A percentile compares a stretch with the other conserved stretches of the same genome.
These are phyloP conservation scores for Pachliopta kotzebuea DNA, from an alignment of 2,888 invertebrate species.

Conservation along the genomic window DNA sequence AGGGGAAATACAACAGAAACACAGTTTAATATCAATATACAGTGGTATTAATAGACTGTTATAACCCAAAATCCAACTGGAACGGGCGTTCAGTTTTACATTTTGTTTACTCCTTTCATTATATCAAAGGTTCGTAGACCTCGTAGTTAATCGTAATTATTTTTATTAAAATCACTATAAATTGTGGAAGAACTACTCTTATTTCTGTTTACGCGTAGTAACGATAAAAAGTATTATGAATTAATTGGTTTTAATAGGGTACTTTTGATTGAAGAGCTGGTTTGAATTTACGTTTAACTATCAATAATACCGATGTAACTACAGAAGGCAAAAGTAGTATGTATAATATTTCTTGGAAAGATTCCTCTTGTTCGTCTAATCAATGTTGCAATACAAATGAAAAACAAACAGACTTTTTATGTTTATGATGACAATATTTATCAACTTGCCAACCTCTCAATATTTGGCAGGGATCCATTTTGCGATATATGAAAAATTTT, in stretches of 20 bases:
- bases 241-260: no score
- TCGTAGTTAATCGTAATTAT: background rate
- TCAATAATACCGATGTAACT: no score
- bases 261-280: no score
- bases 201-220: no score
- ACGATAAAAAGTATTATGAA: no score
- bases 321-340: no score
- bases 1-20: background rate
- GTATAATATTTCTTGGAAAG: no score
- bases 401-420: background rate
- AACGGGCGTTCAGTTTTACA: conserved; percentile 3
- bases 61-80: conserved; percentile 12
- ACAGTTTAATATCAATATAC: background rate
- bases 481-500: background rate
- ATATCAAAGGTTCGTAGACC: conserved; percentile 5
- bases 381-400: background rate
- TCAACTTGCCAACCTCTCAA: background rate
- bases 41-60: conserved; percentile 13
- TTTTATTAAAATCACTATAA: background rate
- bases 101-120: conserved; percentile 12
- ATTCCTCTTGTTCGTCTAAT: background rate
- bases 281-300: no score
- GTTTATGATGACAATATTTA: background rate
- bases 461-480: conserved; percentile 15
- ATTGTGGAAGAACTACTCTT: background rate